Evolutionary conservation across 2,113 vertebrate genomes (phyloP).

Genomic region (Sprattus sprattus): DNA sequence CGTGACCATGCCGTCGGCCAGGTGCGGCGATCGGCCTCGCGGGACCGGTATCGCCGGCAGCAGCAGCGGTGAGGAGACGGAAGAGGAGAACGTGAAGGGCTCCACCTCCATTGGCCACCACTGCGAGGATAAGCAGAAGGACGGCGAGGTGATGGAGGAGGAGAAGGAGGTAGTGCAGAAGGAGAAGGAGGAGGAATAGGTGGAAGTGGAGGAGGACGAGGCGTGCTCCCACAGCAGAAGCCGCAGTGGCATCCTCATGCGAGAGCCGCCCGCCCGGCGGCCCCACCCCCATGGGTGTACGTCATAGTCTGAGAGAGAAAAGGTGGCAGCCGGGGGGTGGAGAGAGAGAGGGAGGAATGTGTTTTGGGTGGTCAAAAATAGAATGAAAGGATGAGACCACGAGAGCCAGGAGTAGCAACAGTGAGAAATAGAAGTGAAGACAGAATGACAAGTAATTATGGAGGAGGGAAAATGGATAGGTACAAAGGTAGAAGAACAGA

Average conservation of each 20-base stretch:
- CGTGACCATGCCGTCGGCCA: conserved; percentile 67
- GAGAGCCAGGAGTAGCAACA: not conserved
- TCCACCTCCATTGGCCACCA: not conserved
- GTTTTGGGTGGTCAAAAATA: not conserved
- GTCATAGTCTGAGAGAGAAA: not conserved
- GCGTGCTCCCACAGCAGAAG: not conserved
- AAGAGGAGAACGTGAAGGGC: not conserved
- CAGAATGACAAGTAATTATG: not conserved
- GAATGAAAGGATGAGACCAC: not conserved
- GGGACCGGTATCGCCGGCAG: conserved; percentile 60
- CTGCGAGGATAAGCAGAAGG: not conserved
- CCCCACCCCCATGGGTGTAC: not conserved
- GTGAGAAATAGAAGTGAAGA: not conserved
- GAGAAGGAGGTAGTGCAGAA: not conserved
- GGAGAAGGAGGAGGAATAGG: not conserved
- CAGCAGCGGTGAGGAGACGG: conserved; percentile 56
- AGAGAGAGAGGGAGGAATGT: not conserved
- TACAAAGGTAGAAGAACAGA: too few species aligned
- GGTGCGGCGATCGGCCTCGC: conserved; percentile 51
- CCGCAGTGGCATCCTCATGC: not conserved
- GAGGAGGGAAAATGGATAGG: not conserved
- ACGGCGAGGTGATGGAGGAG: not conserved
- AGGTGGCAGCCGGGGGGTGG: not conserved
- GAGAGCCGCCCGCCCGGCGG: not conserved
- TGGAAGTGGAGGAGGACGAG: not conserved